phyloP scores from a whole-genome alignment of 1,140 invertebrate genomes.

The Nephotettix cincticeps region DNA sequence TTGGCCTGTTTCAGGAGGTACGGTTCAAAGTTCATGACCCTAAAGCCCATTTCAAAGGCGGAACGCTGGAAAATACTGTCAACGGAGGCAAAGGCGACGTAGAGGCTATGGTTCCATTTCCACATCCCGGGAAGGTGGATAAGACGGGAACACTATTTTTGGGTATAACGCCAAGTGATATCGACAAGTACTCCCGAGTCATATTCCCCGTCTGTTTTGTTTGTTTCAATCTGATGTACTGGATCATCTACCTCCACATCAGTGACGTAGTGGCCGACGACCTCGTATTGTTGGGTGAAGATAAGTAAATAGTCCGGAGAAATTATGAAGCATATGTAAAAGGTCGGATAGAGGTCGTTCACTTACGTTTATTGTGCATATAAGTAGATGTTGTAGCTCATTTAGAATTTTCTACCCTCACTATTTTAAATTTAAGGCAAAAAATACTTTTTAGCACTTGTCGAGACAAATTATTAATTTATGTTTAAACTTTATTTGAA shows the following conservation, averaged over 20 bases:
- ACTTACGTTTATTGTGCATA: no score
- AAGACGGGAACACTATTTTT: slow-evolving; percentile 53
- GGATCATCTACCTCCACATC: slow-evolving; percentile 62
- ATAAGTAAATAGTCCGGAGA: slow-evolving; percentile 34
- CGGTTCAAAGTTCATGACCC: slow-evolving; percentile 90
- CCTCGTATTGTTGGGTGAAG: slow-evolving; percentile 45
- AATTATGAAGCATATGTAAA: no score
- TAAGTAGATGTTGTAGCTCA: no score
- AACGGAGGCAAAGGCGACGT: slow-evolving; percentile 47
- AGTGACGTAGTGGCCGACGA: slow-evolving; percentile 54
- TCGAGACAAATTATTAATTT: no score
- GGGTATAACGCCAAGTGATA: slow-evolving; percentile 56
- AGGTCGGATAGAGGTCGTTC: no score
- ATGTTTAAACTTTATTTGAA: no score
- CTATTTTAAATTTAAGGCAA: no score
- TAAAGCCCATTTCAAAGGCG: slow-evolving; percentile 87
- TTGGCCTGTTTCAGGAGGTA: slow-evolving; percentile 77
- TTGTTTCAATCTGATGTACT: slow-evolving; percentile 62
- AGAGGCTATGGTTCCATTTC: slow-evolving; percentile 35
- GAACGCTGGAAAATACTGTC: slow-evolving; percentile 73
- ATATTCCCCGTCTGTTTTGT: slow-evolving; percentile 60
- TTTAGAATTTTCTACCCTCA: no score
- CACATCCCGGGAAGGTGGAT: slow-evolving; percentile 17
- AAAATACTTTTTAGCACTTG: no score
- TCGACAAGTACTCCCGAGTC: slow-evolving; percentile 60